Percentiles rank a stretch among this genome's conserved stretches.
Conservation (phyloP, 2,888 invertebrate species). For the Eudemis profundana region DNA sequence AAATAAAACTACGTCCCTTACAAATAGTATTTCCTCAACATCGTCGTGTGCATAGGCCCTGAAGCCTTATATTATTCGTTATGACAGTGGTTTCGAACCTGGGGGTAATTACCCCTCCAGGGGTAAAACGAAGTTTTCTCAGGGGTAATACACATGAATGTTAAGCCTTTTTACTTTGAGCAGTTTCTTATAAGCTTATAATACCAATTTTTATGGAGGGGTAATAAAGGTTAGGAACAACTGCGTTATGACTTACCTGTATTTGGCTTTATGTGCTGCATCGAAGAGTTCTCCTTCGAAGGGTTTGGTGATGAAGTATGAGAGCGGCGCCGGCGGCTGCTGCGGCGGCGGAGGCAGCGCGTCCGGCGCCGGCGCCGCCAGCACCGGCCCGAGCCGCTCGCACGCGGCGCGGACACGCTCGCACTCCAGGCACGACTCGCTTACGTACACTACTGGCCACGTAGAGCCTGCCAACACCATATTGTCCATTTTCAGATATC, state of each 20-base stretch:
- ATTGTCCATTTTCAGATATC: neutral
- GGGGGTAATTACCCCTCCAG: no score
- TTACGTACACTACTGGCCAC: slow-evolving; percentile 77
- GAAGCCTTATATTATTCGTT: no score
- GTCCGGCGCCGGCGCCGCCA: slow-evolving; percentile 72
- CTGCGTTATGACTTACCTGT: slow-evolving; percentile 61
- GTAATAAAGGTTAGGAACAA: no score
- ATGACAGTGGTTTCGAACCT: no score
- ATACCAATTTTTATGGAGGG: no score
- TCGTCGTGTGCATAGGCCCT: no score
- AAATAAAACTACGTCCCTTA: neutral
- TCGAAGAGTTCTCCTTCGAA: slow-evolving; percentile 91
- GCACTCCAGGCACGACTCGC: slow-evolving; percentile 79
- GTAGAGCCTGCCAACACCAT: slow-evolving; percentile 68
- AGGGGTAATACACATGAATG: no score
- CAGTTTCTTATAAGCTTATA: no score
- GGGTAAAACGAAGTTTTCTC: no score
- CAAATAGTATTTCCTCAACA: no score
- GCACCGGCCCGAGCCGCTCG: slow-evolving; percentile 78
- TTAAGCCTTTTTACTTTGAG: no score
- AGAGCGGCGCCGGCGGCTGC: slow-evolving; percentile 68
- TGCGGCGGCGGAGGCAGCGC: slow-evolving; percentile 70
- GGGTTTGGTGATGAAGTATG: slow-evolving; percentile 87
- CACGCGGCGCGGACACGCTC: slow-evolving; percentile 80
- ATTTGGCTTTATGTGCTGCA: slow-evolving; percentile 85